These are phyloP conservation scores for Platycheirus rosarum DNA, from an alignment of 2,888 invertebrate species.

Conservation along the genomic window DNA sequence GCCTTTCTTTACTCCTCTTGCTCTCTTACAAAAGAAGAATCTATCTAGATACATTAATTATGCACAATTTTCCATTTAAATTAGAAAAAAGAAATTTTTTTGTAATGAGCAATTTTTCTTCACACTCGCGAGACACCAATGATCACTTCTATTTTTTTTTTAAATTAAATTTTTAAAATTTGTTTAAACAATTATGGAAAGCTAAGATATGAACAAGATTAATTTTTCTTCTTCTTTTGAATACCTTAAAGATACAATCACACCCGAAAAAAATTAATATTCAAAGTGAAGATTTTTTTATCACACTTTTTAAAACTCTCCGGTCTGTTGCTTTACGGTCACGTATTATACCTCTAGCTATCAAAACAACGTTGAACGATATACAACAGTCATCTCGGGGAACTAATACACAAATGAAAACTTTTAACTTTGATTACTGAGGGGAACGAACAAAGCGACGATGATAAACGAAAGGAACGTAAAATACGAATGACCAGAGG, in stretches of 20 bases:
- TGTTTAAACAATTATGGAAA: too few relatives aligned
- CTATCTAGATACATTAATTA: conserved; percentile 70
- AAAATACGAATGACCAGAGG: conserved; percentile 25
- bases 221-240: not conserved
- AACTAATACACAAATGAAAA: conserved; percentile 72
- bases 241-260: conserved; percentile 1
- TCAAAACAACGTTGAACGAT: conserved; percentile 62
- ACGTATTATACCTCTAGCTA: conserved; percentile 70
- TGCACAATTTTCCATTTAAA: conserved; percentile 65
- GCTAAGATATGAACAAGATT: not conserved
- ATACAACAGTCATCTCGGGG: conserved; percentile 68
- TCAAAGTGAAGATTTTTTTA: conserved; percentile 50
- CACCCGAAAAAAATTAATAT: conserved; percentile 38
- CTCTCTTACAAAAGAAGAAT: conserved; percentile 53
- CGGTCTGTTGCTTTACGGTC: conserved; percentile 72
- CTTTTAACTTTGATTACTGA: conserved; percentile 59
- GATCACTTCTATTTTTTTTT: not conserved
- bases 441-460: conserved; percentile 69
- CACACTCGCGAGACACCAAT: conserved; percentile 11
- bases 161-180: not conserved
- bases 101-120: not conserved
- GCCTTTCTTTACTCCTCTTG: conserved; percentile 53
- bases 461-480: conserved; percentile 19
- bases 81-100: conserved; percentile 31
- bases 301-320: conserved; percentile 51